Evolutionary conservation across 2,797 vertebrate species (phyloP).

Genomic region (Chloroceryle inda): DNA sequence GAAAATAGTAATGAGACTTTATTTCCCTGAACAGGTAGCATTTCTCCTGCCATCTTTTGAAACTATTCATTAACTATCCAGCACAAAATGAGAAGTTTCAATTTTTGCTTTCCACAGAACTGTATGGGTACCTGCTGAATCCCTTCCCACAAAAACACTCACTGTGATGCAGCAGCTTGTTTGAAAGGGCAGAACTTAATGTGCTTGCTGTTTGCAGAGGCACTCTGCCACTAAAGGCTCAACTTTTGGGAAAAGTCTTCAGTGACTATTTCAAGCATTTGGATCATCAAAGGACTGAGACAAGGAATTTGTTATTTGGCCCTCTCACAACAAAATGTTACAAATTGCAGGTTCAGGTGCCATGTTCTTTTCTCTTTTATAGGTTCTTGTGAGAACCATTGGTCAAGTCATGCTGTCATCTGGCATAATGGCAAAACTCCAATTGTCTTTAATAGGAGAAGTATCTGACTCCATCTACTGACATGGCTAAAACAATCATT

Average conservation of each 20-base stretch:
- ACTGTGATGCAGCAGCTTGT: not conserved
- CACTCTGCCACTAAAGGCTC: not conserved
- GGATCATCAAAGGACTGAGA: not conserved
- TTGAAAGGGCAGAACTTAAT: not conserved
- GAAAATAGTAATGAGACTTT: not conserved
- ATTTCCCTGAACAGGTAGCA: not conserved
- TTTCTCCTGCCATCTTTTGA: not conserved
- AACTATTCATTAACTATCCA: not conserved
- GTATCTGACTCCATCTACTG: not conserved
- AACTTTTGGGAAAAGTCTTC: not conserved
- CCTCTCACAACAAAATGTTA: not conserved
- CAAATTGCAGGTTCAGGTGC: not conserved
- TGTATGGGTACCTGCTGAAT: not conserved
- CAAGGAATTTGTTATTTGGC: not conserved
- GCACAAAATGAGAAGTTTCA: not conserved
- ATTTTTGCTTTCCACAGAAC: not conserved
- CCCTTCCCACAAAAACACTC: not conserved
- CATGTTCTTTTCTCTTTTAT: not conserved
- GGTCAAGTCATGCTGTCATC: not conserved
- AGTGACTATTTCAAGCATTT: not conserved
- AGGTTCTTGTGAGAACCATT: not conserved
- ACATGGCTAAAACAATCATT: not conserved
- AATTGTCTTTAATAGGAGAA: conserved; percentile 58
- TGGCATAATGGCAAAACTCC: conserved; percentile 33
- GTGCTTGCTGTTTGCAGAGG: not conserved